Base-by-base conservation (phyloP, 2,888 invertebrate species). In the Vandiemenella viatica region DNA sequence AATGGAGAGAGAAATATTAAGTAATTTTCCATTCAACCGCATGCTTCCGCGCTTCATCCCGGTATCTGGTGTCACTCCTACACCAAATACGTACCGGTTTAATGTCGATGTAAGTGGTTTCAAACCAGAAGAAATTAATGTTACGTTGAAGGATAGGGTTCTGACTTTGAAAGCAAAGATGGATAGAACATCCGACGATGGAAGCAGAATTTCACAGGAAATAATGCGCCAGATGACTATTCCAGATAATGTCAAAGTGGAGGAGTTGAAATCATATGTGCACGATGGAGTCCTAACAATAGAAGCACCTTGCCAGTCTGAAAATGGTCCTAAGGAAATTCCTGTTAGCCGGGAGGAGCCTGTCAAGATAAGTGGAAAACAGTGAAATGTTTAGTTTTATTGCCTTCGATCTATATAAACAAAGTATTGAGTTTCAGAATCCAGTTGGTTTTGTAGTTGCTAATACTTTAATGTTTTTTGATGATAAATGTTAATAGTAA, bases 71-170 rank as follows among this genome's bases (percentile, higher is more conserved):
- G 20, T 26, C 13, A 46, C 32, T 10, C 37, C 37, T 2, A 45
- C 43, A 7, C 44, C 26, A 5, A 42, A 49, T 23, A 44, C 41
- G 26, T 61, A 57, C 49, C 46, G 50, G 6, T 40, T 61, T 2
- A 56, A 56, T 22, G 19, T 61, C 5, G 57, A 58, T 43, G 46
- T 61, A 23, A 52, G 55, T 1, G 54, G 55, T 15, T 58, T 58
- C 51, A 50, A 55, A 15, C 59, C 61, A 1, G 61, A 61, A 40
- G 57, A 61, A 43, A 53, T 61, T 17, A 58, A 57, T 44, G 44
- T 61, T 4, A 41, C 54, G 7, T 45, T 61, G 43, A 58, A 58
- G 47, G 58, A 57, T 22, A 42, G 53, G 1, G 23, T 50, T 10
- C 44, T 60, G 13, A 55, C 52, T 1, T 53, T 60, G 18, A 21